Evolutionary conservation across 2,888 invertebrate species (phyloP).

Genomic region (Stenchaetothrips biformis): DNA sequence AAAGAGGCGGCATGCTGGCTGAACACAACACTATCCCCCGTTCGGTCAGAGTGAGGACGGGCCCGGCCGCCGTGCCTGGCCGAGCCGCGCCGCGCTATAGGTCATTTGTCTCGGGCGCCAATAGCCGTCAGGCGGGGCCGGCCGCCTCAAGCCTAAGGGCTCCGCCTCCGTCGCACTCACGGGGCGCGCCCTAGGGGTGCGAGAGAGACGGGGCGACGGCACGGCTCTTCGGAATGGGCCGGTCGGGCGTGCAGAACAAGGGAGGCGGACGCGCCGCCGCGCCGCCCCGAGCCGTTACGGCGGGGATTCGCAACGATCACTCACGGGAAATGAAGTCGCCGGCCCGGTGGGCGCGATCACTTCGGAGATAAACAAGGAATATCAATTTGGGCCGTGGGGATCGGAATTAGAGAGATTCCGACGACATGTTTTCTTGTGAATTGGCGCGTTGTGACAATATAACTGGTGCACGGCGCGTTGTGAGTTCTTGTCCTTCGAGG

Average conservation of each 20-base stretch:
- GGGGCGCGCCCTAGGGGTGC: no score
- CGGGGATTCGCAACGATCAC: no score
- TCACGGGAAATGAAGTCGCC: no score
- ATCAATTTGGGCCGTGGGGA: no score
- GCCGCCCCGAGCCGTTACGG: background rate
- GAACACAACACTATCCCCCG: no score
- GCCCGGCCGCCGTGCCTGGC: background rate
- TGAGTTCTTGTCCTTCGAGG: slow-evolving; percentile 30
- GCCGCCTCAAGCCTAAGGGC: no score
- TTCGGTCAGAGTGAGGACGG: no score
- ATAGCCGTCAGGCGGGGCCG: background rate
- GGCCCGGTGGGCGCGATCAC: background rate
- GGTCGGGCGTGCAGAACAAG: background rate
- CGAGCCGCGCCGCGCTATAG: background rate
- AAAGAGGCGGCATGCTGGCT: background rate
- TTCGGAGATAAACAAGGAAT: background rate
- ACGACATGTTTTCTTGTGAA: no score
- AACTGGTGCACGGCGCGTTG: slow-evolving; percentile 34
- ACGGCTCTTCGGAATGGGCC: no score
- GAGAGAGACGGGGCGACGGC: no score
- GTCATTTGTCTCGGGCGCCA: slow-evolving; percentile 14
- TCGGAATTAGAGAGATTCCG: no score
- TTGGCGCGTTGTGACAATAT: background rate
- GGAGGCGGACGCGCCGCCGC: background rate
- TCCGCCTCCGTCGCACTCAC: no score